A percentile compares a stretch with the other conserved stretches of the same genome.
phyloP scores from a whole-genome alignment of 1,140 invertebrate genomes.

The Apis florea region DNA sequence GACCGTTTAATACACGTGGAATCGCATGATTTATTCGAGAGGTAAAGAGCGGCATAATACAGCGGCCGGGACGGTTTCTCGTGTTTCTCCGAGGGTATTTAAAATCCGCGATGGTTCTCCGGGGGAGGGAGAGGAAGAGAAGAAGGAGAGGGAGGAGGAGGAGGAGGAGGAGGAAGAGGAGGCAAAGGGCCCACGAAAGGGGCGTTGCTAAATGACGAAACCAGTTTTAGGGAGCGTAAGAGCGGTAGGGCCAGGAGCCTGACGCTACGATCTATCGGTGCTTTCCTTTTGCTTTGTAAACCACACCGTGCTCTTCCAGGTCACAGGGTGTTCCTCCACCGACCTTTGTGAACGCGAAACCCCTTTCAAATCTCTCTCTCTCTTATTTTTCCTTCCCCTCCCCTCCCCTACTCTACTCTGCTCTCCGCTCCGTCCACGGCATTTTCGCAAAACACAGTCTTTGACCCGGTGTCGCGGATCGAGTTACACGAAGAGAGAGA shows the following conservation, averaged over 20 bases:
- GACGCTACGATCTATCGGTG: constrained; percentile 56
- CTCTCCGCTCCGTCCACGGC: constrained; percentile 9
- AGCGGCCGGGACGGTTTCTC: constrained; percentile 16
- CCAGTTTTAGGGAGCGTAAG: constrained; percentile 71
- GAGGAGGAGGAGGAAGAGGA: neutral
- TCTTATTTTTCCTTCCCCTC: neutral
- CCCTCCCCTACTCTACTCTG: neutral
- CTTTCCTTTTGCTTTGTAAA: constrained; percentile 66
- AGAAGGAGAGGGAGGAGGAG: constrained; percentile 36
- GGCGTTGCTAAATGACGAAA: constrained; percentile 63
- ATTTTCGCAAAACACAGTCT: neutral
- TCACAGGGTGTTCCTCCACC: constrained; percentile 25
- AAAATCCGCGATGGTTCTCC: constrained; percentile 40
- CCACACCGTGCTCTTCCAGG: constrained; percentile 53
- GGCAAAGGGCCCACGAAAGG: constrained; percentile 53
- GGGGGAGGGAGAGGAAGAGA: neutral
- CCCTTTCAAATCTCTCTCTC: neutral
- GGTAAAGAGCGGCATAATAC: constrained; percentile 1
- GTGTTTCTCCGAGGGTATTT: constrained; percentile 55
- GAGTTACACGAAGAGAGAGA: neutral
- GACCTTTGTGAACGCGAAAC: constrained; percentile 10
- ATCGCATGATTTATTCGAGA: constrained; percentile 21
- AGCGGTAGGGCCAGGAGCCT: constrained; percentile 64
- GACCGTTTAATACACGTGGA: neutral
- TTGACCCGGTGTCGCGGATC: neutral